These are phyloP conservation scores for Apodemus agrarius DNA, from an alignment of 2,797 vertebrate species.

Conservation along the genomic window DNA sequence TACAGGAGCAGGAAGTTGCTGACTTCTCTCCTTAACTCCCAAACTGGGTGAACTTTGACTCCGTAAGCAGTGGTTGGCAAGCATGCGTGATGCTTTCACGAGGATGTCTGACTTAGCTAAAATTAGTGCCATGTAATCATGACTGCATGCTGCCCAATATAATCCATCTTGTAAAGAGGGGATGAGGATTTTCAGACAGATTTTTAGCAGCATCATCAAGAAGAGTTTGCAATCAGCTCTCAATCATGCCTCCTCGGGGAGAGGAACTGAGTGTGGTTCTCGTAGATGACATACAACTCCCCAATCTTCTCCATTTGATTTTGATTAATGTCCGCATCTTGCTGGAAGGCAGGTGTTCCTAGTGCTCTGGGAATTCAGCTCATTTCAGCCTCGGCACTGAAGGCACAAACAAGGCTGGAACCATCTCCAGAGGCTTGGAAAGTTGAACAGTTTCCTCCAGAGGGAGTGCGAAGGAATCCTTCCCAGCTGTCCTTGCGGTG, in stretches of 20 bases:
- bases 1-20: neutral
- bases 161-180: conserved; percentile 54
- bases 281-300: conserved; percentile 29
- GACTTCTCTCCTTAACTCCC: conserved; percentile 31
- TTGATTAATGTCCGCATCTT: conserved; percentile 56
- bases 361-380: conserved; percentile 56
- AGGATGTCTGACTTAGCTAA: conserved; percentile 77
- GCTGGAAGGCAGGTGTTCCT: conserved; percentile 68
- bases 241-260: conserved; percentile 49
- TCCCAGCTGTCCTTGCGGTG: neutral
- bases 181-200: conserved; percentile 32
- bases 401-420: neutral
- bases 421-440: neutral
- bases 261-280: neutral
- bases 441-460: neutral
- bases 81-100: neutral
- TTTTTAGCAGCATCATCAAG: conserved; percentile 74
- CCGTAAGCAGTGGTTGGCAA: conserved; percentile 77
- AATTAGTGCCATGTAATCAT: conserved; percentile 72
- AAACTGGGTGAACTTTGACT: conserved; percentile 48
- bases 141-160: conserved; percentile 70
- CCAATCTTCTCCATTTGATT: conserved; percentile 45
- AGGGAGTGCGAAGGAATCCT: neutral
- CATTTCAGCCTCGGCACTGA: conserved; percentile 17
- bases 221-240: conserved; percentile 64